Evolutionary conservation across 2,113 vertebrate genomes (phyloP).

Genomic region (Phyllostomus hastatus): DNA sequence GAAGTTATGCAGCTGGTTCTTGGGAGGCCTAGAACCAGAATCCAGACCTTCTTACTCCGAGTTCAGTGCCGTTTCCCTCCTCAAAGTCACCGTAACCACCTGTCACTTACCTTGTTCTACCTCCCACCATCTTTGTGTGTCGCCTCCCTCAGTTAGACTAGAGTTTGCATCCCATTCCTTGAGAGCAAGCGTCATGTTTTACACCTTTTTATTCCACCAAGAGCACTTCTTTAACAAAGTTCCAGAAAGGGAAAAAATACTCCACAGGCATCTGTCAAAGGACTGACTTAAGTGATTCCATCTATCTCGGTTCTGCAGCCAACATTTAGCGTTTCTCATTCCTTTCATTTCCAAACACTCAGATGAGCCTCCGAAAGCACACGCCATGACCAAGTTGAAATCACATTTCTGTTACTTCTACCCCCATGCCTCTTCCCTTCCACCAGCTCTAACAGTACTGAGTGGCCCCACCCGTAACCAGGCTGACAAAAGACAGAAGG

Average conservation of each 20-base stretch:
- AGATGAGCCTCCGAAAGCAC: background rate
- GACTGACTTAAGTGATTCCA: background rate
- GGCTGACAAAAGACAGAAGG: background rate
- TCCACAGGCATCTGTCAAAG: background rate
- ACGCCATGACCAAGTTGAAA: background rate
- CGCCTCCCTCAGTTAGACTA: background rate
- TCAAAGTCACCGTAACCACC: background rate
- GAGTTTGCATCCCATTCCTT: background rate
- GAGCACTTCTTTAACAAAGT: background rate
- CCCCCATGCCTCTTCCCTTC: background rate
- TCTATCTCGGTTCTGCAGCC: background rate
- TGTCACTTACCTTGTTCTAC: background rate
- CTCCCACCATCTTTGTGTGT: background rate
- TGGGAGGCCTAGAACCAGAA: background rate
- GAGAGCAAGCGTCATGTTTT: background rate
- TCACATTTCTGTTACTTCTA: background rate
- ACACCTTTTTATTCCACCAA: background rate
- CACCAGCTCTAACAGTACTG: background rate
- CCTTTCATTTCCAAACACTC: background rate
- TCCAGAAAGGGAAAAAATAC: background rate
- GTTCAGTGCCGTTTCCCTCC: background rate
- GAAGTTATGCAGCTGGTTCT: background rate
- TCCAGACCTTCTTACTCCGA: background rate
- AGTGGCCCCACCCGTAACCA: background rate
- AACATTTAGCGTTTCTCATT: background rate